Percentiles rank a stretch among this genome's conserved stretches.
These are phyloP conservation scores for Eulithis testata DNA, from an alignment of 2,888 invertebrate genomes.

Conservation along the genomic window DNA sequence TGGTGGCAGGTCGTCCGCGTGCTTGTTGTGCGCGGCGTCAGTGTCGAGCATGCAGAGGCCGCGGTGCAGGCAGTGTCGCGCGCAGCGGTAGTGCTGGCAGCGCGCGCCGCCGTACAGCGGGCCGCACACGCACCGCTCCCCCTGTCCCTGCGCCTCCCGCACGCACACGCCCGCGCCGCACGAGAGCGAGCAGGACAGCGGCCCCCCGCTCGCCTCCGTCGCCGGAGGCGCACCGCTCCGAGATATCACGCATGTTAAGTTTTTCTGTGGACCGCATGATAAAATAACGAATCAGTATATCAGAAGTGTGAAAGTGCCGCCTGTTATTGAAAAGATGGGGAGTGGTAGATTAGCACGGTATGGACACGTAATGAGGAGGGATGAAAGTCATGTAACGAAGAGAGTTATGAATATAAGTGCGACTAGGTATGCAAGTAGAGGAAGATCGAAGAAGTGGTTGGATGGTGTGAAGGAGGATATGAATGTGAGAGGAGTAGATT, in stretches of 20 bases:
- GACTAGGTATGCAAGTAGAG: too few species aligned
- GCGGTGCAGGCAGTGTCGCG: slow-evolving; percentile 53
- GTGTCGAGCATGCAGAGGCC: slow-evolving; percentile 50
- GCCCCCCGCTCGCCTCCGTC: slow-evolving; percentile 24
- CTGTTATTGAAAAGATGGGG: too few species aligned
- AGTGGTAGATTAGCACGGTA: too few species aligned
- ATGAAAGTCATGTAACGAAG: too few species aligned
- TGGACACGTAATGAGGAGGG: too few species aligned
- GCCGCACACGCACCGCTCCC: slow-evolving; percentile 72
- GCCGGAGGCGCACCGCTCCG: slow-evolving; percentile 30
- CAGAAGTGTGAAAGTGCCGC: too few species aligned
- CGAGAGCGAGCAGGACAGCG: slow-evolving; percentile 17
- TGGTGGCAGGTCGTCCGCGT: slow-evolving; percentile 62
- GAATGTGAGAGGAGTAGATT: too few species aligned
- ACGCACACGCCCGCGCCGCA: slow-evolving; percentile 72
- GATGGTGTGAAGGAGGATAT: too few species aligned
- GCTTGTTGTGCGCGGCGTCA: slow-evolving; percentile 7
- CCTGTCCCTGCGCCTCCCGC: slow-evolving; percentile 79
- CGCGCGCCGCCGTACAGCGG: slow-evolving; percentile 50
- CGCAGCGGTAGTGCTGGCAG: slow-evolving; percentile 68
- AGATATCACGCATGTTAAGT: slow-evolving; percentile 54
- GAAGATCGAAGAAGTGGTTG: too few species aligned
- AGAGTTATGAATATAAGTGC: too few species aligned
- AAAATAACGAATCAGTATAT: too few species aligned
- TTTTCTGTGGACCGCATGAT: slow-evolving; percentile 38